Evolutionary conservation across 2,113 vertebrate genomes (phyloP).

Genomic region (Periophthalmodon schlosseri): DNA sequence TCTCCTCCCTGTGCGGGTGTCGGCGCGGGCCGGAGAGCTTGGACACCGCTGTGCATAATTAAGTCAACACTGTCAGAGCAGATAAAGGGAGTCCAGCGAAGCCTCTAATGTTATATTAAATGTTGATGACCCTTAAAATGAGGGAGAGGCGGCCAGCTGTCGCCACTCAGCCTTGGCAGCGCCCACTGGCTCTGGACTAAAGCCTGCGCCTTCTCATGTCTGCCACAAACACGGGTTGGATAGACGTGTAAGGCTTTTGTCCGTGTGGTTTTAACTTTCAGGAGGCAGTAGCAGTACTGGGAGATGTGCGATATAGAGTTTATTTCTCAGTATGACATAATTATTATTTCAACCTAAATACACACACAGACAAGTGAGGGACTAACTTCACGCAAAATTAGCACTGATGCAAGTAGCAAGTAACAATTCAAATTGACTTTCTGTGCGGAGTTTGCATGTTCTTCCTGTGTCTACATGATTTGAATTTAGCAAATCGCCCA

Average conservation of each 20-base stretch:
- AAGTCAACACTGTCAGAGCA: slow-evolving; percentile 67
- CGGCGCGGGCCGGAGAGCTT: slow-evolving; percentile 40
- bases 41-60: slow-evolving; percentile 60
- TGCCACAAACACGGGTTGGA: slow-evolving; percentile 11
- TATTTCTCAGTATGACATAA: not conserved
- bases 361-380: not conserved
- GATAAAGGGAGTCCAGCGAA: slow-evolving; percentile 64
- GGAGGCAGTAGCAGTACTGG: not conserved
- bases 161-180: slow-evolving; percentile 61
- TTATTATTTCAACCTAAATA: not conserved
- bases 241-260: not conserved
- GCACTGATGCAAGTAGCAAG: not conserved
- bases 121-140: slow-evolving; percentile 74
- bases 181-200: slow-evolving; percentile 48
- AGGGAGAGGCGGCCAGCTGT: slow-evolving; percentile 67
- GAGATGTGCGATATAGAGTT: not conserved
- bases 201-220: slow-evolving; percentile 38
- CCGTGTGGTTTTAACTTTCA: not conserved
- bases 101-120: slow-evolving; percentile 72
- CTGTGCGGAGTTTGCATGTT: too few relatives aligned
- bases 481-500: too few relatives aligned
- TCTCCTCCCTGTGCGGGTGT: slow-evolving; percentile 20
- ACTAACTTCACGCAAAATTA: not conserved
- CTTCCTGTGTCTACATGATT: too few relatives aligned
- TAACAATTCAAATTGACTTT: too few relatives aligned